Evolutionary conservation across 2,888 invertebrate species (phyloP), one percentile per base, ranked within the genome.

Genomic region (Apodemia duryi): DNA sequence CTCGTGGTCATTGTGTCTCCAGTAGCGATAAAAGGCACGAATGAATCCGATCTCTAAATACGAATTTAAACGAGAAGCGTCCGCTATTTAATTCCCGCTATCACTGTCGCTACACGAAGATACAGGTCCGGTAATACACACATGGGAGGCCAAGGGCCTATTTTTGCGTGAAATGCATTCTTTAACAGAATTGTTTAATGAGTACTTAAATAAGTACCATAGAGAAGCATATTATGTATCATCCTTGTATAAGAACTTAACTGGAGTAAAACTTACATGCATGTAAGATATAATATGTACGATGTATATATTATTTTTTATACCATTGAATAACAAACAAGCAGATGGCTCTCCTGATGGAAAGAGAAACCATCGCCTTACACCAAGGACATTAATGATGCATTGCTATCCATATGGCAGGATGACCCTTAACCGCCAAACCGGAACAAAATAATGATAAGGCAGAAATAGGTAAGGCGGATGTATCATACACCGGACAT

Each of bases 11-110:
- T 84, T 82, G 77, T 78, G 77, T 79, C 75, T 77, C 80, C 78
- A 80, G 78, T 72, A 75, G 79, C 77, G 80, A 77, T 78, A 78
- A 84, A 84, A 80, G 76, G 74, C 75, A 77, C 88, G 87, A 86
- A 71, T 73, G 70, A 72, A 69, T 74, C 79, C 84, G 85, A 82
- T 73, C 69, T 67, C 69, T 67, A 67, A 70, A 68, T 79, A 10
- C 84, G 86, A 82, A 75, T 73, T 79, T 49, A 6, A 60, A 66
- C 64, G 66, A 65, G 51, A 62, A 66, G 76, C 76, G 72, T 73
- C 77, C 78, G 80, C 80, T 82, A 81, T 46, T 46, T 46, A 46
- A 46, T 82, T 86, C 80, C 82, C 82, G 83, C 84, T 84, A 84
- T 79, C 79, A 76, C 73, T 73, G 77, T 71, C 71, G 71, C 73